Base-by-base conservation (phyloP, 2,797 vertebrate species). In the Megalops cyprinoides region DNA sequence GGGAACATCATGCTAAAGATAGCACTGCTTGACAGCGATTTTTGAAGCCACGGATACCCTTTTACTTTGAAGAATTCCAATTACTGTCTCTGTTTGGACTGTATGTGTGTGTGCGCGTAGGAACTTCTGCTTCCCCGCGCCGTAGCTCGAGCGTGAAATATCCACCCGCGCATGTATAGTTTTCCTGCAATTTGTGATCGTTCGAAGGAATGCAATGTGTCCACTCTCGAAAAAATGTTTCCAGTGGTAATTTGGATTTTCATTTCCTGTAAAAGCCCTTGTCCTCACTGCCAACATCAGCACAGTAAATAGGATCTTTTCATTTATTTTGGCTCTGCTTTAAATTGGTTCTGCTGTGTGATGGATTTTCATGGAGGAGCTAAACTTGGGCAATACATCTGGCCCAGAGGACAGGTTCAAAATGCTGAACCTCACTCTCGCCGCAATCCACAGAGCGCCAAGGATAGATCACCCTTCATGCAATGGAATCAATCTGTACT, bases 401-500 rank as follows among this genome's bases (percentile, higher is more conserved):
- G 2, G 46, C 34, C 82, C 15, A 14, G 79, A 56, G 69, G 78
- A 79, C 60, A 44, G 69, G 15, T 65, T 53, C 60, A 76, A 83
- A 83, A 83, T 62, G 75, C 82, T 82, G 37, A 71, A 73, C 14
- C 37, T 28, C 76, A 39, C 73, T 82, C 25, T 74, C 8, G 49
- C 15, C 55, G 12, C 55, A 86, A 81, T 74, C 85, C 81, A 78
- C 81, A 82, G 62, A 46, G 76, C 77, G 53, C 78, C 86, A 79
- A 83, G 81, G 81, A 77, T 88, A 82, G 87, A 84, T 86, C 77
- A 73, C 83, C n/a, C 76, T 84, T 74, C 82, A 76, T 80, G 82
- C 44, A 34, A 56, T 15, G 71, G 62, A 82, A 90, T 89, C 51
- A 20, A 90, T 90, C 80, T 10, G 58, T 74, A 65, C 75, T 88